A percentile compares a stretch with the other conserved stretches of the same genome.
Conservation (phyloP, 92 coral and sea anemone species). For the Parazoanthus atlanticus region DNA sequence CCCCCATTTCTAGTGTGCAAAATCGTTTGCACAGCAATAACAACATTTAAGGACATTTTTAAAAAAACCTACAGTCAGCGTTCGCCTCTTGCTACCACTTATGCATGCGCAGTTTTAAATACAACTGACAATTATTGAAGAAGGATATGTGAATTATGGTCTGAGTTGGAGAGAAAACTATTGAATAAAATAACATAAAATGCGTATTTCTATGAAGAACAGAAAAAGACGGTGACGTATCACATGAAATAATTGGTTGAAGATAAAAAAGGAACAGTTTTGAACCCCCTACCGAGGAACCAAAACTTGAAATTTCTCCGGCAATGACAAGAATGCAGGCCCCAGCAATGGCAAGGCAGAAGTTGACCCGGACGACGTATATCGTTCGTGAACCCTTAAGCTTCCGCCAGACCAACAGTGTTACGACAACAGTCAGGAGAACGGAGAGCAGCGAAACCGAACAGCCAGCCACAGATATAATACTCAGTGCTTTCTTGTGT, state of each 20-base stretch:
- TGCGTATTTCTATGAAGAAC: no score
- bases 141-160: no score
- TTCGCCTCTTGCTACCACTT: no score
- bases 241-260: not conserved
- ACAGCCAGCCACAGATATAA: conserved; percentile 86
- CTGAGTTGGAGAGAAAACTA: no score
- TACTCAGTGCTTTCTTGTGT: conserved; percentile 70
- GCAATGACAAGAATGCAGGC: conserved; percentile 9
- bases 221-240: no score
- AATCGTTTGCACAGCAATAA: no score
- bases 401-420: conserved; percentile 73
- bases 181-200: no score
- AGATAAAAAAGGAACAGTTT: not conserved
- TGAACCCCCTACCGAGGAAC: not conserved
- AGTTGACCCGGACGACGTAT: conserved; percentile 22
- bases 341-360: conserved; percentile 7
- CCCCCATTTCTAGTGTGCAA: no score
- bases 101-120: no score
- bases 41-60: no score
- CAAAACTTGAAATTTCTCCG: conserved; percentile 8
- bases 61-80: no score
- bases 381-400: conserved; percentile 1
- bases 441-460: conserved; percentile 82
- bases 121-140: no score
- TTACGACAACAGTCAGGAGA: conserved; percentile 67